phyloP scores from a whole-genome alignment of 2,888 invertebrate genomes.

The Hypselothyrea guttata region DNA sequence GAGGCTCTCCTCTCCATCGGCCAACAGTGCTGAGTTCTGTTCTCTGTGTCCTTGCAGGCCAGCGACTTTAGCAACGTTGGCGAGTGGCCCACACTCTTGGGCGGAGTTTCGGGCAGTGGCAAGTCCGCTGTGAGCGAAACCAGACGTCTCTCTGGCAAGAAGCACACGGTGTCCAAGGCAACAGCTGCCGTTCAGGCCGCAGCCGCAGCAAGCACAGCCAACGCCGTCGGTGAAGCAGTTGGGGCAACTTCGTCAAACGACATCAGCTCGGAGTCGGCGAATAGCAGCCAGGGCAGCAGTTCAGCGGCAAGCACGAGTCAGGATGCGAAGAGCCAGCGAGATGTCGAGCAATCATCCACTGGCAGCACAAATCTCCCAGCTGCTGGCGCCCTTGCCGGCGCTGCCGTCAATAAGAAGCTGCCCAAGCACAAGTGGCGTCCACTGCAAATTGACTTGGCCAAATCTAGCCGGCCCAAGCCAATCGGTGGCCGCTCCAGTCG shows the following conservation, averaged over 20 bases:
- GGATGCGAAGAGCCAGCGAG: slow-evolving; percentile 68
- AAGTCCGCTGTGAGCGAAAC: slow-evolving; percentile 83
- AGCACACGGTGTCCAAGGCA: slow-evolving; percentile 61
- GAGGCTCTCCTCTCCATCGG: no score
- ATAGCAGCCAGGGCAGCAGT: slow-evolving; percentile 17
- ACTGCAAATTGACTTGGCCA: slow-evolving; percentile 90
- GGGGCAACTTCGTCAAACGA: slow-evolving; percentile 33
- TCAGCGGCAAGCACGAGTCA: slow-evolving; percentile 60
- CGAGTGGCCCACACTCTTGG: slow-evolving; percentile 94
- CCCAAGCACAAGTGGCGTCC: slow-evolving; percentile 94
- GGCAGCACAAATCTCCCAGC: slow-evolving; percentile 56
- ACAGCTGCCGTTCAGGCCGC: slow-evolving; percentile 16
- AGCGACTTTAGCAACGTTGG: slow-evolving; percentile 94
- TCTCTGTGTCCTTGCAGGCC: slow-evolving; percentile 83
- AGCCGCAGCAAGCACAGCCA: slow-evolving; percentile 13
- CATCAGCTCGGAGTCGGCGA: slow-evolving; percentile 36
- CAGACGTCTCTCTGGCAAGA: slow-evolving; percentile 75
- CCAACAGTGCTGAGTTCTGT: no score
- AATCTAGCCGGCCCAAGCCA: slow-evolving; percentile 86
- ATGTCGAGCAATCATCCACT: slow-evolving; percentile 54
- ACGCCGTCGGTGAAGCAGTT: slow-evolving; percentile 15
- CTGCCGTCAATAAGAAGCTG: slow-evolving; percentile 80
- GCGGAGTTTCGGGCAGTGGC: slow-evolving; percentile 83
- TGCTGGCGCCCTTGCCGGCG: slow-evolving; percentile 60
- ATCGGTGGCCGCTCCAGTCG: slow-evolving; percentile 84